Conservation (phyloP, 2,797 vertebrate species). For the Cynopterus sphinx region DNA sequence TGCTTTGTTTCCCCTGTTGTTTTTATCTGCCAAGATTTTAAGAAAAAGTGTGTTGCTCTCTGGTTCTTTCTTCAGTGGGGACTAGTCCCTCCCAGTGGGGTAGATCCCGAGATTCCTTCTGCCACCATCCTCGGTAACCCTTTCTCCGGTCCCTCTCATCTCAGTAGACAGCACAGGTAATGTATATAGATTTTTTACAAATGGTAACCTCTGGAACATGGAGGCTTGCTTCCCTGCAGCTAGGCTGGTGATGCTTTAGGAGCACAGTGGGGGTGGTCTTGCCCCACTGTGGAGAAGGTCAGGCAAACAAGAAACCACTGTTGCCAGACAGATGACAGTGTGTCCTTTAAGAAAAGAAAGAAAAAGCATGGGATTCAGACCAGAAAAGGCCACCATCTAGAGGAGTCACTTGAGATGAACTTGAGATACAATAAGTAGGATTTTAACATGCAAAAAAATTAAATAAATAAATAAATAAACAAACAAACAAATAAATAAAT, state of each 20-base stretch:
- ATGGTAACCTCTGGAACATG: not conserved
- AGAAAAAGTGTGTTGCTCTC: not conserved
- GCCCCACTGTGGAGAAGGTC: not conserved
- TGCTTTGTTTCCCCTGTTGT: not conserved
- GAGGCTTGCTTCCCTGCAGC: not conserved
- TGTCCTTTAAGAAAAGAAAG: not conserved
- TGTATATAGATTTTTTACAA: not conserved
- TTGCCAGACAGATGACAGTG: too few species aligned
- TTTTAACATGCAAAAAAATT: not conserved
- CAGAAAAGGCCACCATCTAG: not conserved
- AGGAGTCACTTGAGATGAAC: not conserved
- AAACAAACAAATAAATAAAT: too few species aligned
- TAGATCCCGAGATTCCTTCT: not conserved
- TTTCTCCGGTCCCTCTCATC: not conserved
- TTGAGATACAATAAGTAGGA: not conserved
- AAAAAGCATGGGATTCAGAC: not conserved
- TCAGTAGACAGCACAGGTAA: not conserved
- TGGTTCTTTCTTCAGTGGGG: not conserved
- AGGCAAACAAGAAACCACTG: not conserved
- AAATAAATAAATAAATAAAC: too few species aligned
- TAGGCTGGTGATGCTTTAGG: not conserved
- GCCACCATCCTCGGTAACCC: not conserved
- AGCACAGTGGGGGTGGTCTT: rapidly evolving
- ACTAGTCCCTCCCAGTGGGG: not conserved
- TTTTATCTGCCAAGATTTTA: not conserved